phyloP scores from a whole-genome alignment of 2,888 invertebrate species.

The Poecilobothrus nobilitatus region DNA sequence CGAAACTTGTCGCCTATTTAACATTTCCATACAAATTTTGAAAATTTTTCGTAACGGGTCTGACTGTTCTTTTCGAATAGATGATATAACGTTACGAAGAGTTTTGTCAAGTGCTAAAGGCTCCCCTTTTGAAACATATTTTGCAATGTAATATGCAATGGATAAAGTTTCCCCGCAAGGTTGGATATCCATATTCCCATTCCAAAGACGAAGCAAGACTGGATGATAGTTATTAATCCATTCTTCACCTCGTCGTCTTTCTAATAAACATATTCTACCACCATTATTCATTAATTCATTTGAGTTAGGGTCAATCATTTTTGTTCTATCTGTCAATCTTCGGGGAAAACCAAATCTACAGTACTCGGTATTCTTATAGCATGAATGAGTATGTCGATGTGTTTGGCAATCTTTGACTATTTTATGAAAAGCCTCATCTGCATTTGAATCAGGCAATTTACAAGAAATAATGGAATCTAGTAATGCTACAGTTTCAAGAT shows the following conservation, averaged over 20 bases:
- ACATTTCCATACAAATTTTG: slow-evolving; percentile 28
- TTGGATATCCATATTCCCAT: slow-evolving; percentile 28
- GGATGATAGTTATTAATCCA: slow-evolving; percentile 25
- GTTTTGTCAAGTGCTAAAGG: slow-evolving; percentile 19
- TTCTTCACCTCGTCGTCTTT: too few species aligned
- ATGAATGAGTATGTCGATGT: slow-evolving; percentile 23
- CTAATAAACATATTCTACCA: too few species aligned
- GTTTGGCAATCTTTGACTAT: slow-evolving; percentile 19
- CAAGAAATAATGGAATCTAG: slow-evolving; percentile 17
- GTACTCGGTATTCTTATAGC: not conserved
- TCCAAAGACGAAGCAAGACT: slow-evolving; percentile 21
- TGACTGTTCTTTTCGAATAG: slow-evolving; percentile 21
- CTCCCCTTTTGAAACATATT: slow-evolving; percentile 15
- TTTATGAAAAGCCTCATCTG: slow-evolving; percentile 14
- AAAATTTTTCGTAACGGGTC: slow-evolving; percentile 27
- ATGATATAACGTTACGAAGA: slow-evolving; percentile 13
- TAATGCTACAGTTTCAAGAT: slow-evolving; percentile 17
- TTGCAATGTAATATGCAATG: slow-evolving; percentile 21
- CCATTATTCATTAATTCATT: slow-evolving; percentile 16
- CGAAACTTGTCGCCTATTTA: slow-evolving; percentile 29
- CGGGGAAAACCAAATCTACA: slow-evolving; percentile 23
- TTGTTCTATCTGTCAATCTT: slow-evolving; percentile 14
- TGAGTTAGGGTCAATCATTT: slow-evolving; percentile 15
- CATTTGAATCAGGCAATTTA: slow-evolving; percentile 14
- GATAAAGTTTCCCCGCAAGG: slow-evolving; percentile 26